Evolutionary conservation across 2,888 invertebrate species (phyloP), one percentile per base, ranked within the genome.

Genomic region (Bombylius discolor): DNA sequence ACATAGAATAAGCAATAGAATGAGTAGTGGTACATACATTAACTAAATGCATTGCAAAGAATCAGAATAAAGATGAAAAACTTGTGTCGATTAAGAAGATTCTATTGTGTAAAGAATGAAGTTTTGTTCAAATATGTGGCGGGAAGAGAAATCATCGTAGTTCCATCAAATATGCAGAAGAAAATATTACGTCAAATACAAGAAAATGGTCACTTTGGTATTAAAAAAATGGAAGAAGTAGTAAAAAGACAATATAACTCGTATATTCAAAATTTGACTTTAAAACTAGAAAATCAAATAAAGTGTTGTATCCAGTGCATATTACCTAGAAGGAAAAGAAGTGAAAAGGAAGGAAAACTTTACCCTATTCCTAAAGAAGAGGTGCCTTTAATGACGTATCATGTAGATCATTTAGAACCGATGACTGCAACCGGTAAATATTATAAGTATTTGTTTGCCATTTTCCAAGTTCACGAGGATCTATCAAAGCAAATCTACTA

Each of bases 321-420:
- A 8, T 39, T 59, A 14, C 39, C 51, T 44, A 57, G 53, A 5
- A 67, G 68, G 1, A 69, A 66, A 54, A 45, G 23, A 5, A 51
- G 55, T 23, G 53, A 53, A 46, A 59, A 65, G 32, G 67, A 68
- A 59, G 68, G 69, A 13, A 62, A 59, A 9, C 57, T 70, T 33
- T 49, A 67, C 46, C 59, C 64, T 0, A 63, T 70, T 4, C 62
- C 65, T n/a, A 69, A 70, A 46, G 62, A 48, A 1, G 55, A 56
- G 0, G 47, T 48, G 1, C 68, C 67, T 6, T 51, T 68, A 11
- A 56, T 63, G 9, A 68, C 66, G 0, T 65, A 62, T 13, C 68
- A 70, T 49, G 49, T 66, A 5, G 70, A 70, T 51, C 71, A 71
- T 49, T n/a, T 71, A 5, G 68, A 69, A 5, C 69, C 68, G 4